Evolutionary conservation across 2,888 invertebrate genomes (phyloP).

Genomic region (Stegana nigrithorax): DNA sequence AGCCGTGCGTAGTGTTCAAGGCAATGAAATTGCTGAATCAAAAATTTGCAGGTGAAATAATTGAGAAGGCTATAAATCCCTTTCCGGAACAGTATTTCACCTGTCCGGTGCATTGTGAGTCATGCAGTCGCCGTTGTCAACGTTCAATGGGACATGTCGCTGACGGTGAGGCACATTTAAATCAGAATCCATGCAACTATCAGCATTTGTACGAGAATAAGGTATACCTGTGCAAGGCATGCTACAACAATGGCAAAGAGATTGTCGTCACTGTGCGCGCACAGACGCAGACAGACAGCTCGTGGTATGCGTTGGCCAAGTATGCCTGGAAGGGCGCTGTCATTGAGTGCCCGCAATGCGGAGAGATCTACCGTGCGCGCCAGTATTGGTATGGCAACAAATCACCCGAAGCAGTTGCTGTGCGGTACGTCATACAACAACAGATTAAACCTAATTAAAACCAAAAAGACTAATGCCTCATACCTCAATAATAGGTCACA

Average conservation of each 20-base stretch:
- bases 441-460: background rate
- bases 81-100: slow-evolving; percentile 86
- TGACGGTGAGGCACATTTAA: slow-evolving; percentile 73
- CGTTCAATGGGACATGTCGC: slow-evolving; percentile 77
- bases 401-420: slow-evolving; percentile 77
- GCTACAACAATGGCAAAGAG: slow-evolving; percentile 72
- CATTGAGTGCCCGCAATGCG: slow-evolving; percentile 78
- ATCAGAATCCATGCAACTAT: slow-evolving; percentile 70
- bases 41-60: slow-evolving; percentile 79
- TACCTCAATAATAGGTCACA: slow-evolving; percentile 70
- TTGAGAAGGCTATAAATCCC: slow-evolving; percentile 73
- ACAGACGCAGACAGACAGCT: slow-evolving; percentile 65
- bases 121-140: slow-evolving; percentile 75
- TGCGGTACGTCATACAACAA: slow-evolving; percentile 61
- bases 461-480: background rate
- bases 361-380: slow-evolving; percentile 74
- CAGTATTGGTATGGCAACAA: slow-evolving; percentile 87
- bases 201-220: slow-evolving; percentile 82
- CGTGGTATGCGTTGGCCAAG: slow-evolving; percentile 78
- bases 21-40: slow-evolving; percentile 80
- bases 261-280: slow-evolving; percentile 55
- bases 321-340: slow-evolving; percentile 84
- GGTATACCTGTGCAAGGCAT: slow-evolving; percentile 75
- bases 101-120: slow-evolving; percentile 77
- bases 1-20: slow-evolving; percentile 75